Conservation (phyloP, 1,140 invertebrate genomes). For the Tribolium madens region DNA sequence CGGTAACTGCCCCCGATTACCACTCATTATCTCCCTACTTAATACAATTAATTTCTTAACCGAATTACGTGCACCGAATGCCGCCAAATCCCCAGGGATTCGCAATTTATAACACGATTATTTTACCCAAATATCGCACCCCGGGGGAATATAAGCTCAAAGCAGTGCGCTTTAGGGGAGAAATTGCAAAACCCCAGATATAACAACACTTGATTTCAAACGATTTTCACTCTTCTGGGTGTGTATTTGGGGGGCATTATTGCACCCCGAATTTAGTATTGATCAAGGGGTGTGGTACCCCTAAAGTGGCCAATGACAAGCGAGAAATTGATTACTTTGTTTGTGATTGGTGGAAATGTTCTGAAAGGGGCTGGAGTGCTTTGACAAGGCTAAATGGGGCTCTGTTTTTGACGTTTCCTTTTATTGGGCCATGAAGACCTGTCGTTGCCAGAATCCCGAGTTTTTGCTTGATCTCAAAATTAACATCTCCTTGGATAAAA, state of each 20-base stretch:
- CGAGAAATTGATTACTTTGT: neutral
- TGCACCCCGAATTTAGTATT: conserved; percentile 30
- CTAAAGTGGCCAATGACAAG: neutral
- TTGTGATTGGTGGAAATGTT: conserved; percentile 5
- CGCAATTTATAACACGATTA: conserved; percentile 40
- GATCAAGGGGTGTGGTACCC: conserved; percentile 31
- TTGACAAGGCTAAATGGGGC: neutral
- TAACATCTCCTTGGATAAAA: too few species aligned
- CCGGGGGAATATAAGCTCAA: neutral
- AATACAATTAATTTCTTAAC: neutral
- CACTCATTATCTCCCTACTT: conserved; percentile 48
- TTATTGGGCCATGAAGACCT: neutral
- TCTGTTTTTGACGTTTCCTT: conserved; percentile 11
- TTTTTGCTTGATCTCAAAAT: too few species aligned
- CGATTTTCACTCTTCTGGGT: neutral
- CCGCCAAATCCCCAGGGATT: conserved; percentile 41
- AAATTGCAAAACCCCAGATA: neutral
- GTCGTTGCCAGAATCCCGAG: neutral
- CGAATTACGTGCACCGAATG: neutral
- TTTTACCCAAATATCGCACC: neutral
- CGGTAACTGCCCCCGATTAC: conserved; percentile 64
- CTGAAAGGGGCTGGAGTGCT: neutral
- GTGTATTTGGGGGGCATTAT: neutral
- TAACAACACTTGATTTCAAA: neutral
- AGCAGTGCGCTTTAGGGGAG: neutral